Conservation (phyloP, 2,113 vertebrate species). For the Miniopterus natalensis region DNA sequence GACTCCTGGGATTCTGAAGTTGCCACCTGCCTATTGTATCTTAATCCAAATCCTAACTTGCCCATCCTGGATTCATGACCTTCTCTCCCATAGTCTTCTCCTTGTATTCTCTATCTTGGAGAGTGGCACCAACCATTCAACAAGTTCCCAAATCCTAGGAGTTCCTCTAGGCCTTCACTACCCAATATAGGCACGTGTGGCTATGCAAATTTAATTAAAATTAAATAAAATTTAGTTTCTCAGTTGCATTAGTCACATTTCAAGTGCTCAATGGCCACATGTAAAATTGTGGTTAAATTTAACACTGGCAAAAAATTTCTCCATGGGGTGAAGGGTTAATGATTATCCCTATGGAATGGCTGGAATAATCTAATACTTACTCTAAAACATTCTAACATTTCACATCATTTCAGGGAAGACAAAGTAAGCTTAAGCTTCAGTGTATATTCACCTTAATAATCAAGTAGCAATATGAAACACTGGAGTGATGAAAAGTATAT, state of each 20-base stretch:
- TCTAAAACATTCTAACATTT: constrained; percentile 14
- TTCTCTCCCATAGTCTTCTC: neutral
- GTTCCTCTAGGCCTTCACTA: neutral
- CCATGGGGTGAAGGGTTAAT: neutral
- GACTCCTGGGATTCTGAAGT: neutral
- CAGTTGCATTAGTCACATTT: neutral
- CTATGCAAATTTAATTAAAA: constrained; percentile 24
- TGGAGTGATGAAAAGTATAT: neutral
- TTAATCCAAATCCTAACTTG: neutral
- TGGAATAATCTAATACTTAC: neutral
- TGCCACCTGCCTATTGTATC: neutral
- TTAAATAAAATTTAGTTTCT: neutral
- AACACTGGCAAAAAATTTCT: constrained; percentile 17
- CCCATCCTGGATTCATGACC: neutral
- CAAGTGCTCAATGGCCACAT: neutral
- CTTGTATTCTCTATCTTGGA: neutral
- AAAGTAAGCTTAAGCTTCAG: neutral
- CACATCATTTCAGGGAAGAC: neutral
- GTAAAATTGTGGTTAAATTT: constrained; percentile 8
- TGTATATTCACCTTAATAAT: neutral
- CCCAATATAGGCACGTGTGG: neutral
- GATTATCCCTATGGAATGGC: neutral
- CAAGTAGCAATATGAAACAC: neutral
- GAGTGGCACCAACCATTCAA: neutral
- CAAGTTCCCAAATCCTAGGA: neutral